Conservation (phyloP, 2,113 vertebrate species). For the Verasper variegatus region DNA sequence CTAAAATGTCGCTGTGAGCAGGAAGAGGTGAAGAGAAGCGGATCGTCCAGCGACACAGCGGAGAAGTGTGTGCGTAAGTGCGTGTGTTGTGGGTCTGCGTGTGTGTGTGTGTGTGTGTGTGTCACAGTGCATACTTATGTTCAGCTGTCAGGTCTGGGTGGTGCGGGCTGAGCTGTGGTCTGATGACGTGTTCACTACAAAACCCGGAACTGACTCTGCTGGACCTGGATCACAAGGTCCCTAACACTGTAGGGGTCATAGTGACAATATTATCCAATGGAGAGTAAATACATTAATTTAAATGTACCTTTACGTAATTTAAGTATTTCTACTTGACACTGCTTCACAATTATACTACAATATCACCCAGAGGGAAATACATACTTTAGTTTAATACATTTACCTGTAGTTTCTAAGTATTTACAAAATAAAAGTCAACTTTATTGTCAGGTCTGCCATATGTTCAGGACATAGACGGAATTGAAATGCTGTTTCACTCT, state of each 20-base stretch:
- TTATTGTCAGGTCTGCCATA: too few relatives aligned
- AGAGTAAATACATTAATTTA: background rate
- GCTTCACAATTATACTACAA: too few relatives aligned
- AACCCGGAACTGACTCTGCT: background rate
- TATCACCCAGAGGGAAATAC: too few relatives aligned
- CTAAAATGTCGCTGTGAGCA: background rate
- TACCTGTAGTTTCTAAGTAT: too few relatives aligned
- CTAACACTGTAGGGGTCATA: too few relatives aligned
- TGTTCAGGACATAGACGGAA: too few relatives aligned
- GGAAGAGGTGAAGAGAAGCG: background rate
- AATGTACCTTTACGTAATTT: too few relatives aligned
- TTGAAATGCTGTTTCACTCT: too few relatives aligned
- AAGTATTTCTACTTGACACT: too few relatives aligned
- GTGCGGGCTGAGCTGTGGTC: constrained; percentile 53
- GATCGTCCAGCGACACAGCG: background rate
- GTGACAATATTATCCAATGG: too few relatives aligned
- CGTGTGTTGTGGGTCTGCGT: background rate
- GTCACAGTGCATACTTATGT: constrained; percentile 30
- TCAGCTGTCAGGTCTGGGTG: constrained; percentile 48
- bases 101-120: background rate
- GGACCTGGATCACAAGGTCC: constrained; percentile 3
- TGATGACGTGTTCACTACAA: constrained; percentile 69
- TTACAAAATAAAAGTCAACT: too few relatives aligned
- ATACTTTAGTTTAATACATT: too few relatives aligned
- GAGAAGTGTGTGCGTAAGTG: constrained; percentile 30